These are phyloP conservation scores for Eudyptes chrysolophus DNA, from an alignment of 2,113 vertebrate genomes.

Conservation along the genomic window DNA sequence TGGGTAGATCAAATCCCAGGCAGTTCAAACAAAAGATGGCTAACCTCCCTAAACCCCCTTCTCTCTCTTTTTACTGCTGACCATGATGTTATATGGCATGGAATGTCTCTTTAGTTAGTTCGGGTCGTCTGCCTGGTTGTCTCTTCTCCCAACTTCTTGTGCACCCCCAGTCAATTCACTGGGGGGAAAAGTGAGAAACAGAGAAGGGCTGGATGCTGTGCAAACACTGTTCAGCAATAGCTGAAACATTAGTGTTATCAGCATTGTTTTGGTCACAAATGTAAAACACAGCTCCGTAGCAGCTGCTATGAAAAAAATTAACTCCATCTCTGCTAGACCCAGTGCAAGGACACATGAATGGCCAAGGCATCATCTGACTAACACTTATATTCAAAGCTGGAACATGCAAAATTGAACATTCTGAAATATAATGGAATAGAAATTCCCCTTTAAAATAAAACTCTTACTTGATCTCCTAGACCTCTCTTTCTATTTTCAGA, in stretches of 20 bases:
- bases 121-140: neutral
- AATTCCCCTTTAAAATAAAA: neutral
- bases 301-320: neutral
- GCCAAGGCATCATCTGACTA: neutral
- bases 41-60: accelerated
- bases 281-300: neutral
- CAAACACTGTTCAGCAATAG: neutral
- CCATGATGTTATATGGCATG: neutral
- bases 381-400: neutral
- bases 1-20: neutral
- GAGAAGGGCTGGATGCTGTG: too few species aligned
- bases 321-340: neutral
- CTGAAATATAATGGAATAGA: neutral
- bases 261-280: neutral
- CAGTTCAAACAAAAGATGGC: neutral
- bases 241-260: neutral
- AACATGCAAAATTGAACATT: neutral
- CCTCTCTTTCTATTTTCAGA: neutral
- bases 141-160: neutral
- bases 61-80: neutral
- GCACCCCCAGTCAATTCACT: neutral
- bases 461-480: neutral
- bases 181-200: neutral
- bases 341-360: neutral
- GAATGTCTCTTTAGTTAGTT: neutral